Percentiles rank a stretch among this genome's conserved stretches.
phyloP scores from a whole-genome alignment of 1,140 invertebrate genomes.

The Lanistes nyassanus region DNA sequence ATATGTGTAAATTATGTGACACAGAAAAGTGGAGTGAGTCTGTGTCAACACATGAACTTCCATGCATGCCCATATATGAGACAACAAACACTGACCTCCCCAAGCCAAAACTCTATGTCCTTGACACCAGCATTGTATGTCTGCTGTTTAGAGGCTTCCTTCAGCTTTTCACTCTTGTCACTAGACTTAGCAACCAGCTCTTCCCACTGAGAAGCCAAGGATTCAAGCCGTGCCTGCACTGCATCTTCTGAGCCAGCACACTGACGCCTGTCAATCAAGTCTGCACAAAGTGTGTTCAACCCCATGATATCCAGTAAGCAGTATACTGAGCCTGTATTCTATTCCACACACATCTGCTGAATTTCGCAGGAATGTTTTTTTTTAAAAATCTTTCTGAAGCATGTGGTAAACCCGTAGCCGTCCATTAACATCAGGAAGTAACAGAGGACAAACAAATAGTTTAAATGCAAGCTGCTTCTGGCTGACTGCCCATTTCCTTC shows the following conservation, averaged over 20 bases:
- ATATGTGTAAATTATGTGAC: too few relatives aligned
- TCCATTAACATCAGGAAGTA: too few relatives aligned
- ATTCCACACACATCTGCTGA: too few relatives aligned
- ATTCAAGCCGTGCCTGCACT: constrained; percentile 79
- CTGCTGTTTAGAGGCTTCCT: constrained; percentile 98
- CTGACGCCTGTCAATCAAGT: constrained; percentile 65
- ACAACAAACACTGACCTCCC: constrained; percentile 78
- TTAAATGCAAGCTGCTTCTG: too few relatives aligned
- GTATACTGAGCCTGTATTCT: too few relatives aligned
- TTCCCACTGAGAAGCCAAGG: constrained; percentile 99
- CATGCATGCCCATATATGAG: background rate
- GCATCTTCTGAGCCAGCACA: constrained; percentile 71
- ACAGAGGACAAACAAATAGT: too few relatives aligned
- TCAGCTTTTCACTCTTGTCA: constrained; percentile 97
- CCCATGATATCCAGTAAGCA: background rate
- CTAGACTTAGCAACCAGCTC: constrained; percentile 96
- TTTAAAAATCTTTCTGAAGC: too few relatives aligned
- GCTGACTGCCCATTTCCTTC: too few relatives aligned
- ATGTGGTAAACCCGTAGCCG: too few relatives aligned
- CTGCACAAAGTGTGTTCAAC: constrained; percentile 27
- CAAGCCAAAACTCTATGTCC: constrained; percentile 99
- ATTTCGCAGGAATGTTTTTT: too few relatives aligned
- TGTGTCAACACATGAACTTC: background rate
- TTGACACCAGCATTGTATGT: constrained; percentile 99
- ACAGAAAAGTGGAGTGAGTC: too few relatives aligned